Evolutionary conservation across 2,888 invertebrate genomes (phyloP).

Genomic region (Cybosia mesomella): DNA sequence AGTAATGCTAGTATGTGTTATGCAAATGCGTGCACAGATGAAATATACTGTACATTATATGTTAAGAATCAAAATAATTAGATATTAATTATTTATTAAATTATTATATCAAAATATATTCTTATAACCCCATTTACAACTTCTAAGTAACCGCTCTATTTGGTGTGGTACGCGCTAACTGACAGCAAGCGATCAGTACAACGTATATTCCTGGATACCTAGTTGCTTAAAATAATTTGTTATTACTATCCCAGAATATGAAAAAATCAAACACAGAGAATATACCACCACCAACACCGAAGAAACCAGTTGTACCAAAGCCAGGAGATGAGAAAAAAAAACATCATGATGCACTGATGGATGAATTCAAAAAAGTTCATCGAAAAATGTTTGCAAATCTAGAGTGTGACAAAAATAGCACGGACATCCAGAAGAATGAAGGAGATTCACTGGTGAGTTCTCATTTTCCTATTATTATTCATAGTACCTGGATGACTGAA

Average conservation of each 20-base stretch:
- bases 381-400: constrained; percentile 92
- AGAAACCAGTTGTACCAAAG: constrained; percentile 73
- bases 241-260: constrained; percentile 65
- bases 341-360: constrained; percentile 93
- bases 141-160: neutral
- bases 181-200: neutral
- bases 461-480: neutral
- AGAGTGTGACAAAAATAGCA: constrained; percentile 55
- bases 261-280: constrained; percentile 64
- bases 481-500: too few relatives aligned
- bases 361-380: constrained; percentile 96
- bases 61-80: too few relatives aligned
- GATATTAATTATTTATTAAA: too few relatives aligned
- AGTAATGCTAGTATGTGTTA: too few relatives aligned
- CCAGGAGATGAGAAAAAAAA: constrained; percentile 88
- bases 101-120: too few relatives aligned
- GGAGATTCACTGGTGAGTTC: constrained; percentile 64
- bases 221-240: neutral
- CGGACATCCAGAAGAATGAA: constrained; percentile 29
- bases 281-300: constrained; percentile 58
- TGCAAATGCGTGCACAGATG: too few relatives aligned
- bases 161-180: too few relatives aligned
- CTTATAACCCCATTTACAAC: too few relatives aligned
- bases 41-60: too few relatives aligned
- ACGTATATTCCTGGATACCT: neutral